Base-by-base conservation (phyloP, 2,888 invertebrate species). In the Noctua janthe region DNA sequence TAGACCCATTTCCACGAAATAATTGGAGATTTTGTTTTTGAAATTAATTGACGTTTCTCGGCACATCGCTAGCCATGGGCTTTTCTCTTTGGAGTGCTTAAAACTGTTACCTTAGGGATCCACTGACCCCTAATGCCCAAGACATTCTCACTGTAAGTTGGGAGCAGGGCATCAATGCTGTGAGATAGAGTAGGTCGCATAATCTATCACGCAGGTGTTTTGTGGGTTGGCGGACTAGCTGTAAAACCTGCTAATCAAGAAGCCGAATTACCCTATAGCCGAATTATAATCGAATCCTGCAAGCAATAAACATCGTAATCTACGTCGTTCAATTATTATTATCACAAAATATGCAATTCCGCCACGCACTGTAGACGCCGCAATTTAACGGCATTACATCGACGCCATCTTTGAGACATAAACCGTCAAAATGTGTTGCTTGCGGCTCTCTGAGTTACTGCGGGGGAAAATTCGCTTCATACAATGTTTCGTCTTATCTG, bases 391-490 rank as follows among this genome's bases (percentile, higher is more conserved):
- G 56, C 56, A 73, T 83, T 56, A 71, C 39, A 20, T 56, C 51
- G 75, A 66, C 73, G 73, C 71, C 85, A 81, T 85, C 77, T 78
- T 81, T 70, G 54, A 29, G 10, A 62, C 80, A 80, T 85, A 85
- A 87, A 84, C 59, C 47, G 71, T 8, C 71, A 71, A 51, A 87
- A 76, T 72, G 80, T 69, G 43, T 80, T 64, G 87, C 87, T 81
- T 67, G 39, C 80, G 85, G 84, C 85, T 56, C 8, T 54, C 11
- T 7, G 67, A 66, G 62, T 78, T 71, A 76, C 54, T 35, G 64
- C 56, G 39, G 17, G 8, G 54, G 35, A 71, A 74, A 51, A 67
- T 69, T 71, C 62, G 6, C 64, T 47, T 71, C 78, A 56, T 70
- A 76, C 43, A 54, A 59, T 56, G 23, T 70, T 29, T 47, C 23